Percentiles rank a stretch among this genome's conserved stretches.
Evolutionary conservation across 2,888 invertebrate genomes (phyloP).

Genomic region (Perizoma affinitatum): DNA sequence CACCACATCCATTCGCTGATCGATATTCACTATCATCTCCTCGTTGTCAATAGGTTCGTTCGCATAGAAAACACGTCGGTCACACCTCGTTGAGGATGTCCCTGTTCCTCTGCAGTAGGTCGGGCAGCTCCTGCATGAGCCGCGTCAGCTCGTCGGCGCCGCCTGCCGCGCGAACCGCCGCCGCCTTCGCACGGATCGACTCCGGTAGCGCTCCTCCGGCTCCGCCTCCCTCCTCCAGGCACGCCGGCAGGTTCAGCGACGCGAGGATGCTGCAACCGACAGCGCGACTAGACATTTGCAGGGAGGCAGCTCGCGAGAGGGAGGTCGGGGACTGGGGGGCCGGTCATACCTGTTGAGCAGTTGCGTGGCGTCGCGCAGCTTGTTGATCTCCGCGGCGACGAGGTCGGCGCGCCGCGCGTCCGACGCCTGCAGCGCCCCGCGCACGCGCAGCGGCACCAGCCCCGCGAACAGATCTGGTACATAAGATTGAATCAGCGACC

Average conservation of each 20-base stretch:
- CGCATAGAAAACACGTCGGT: background rate
- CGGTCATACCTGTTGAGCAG: conserved; percentile 90
- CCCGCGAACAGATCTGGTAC: conserved; percentile 89
- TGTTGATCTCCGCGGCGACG: conserved; percentile 92
- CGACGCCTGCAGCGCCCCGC: conserved; percentile 94
- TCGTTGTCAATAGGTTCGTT: too few species aligned
- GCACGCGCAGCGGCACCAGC: conserved; percentile 95
- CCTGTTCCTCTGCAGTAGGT: conserved; percentile 92
- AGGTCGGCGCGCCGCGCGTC: conserved; percentile 94
- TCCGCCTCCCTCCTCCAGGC: conserved; percentile 92
- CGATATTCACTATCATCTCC: too few species aligned
- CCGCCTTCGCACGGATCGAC: conserved; percentile 94
- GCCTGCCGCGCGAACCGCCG: conserved; percentile 89
- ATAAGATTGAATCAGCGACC: too few species aligned
- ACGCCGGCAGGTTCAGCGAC: conserved; percentile 98
- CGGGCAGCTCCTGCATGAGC: conserved; percentile 94
- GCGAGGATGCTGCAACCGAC: conserved; percentile 87
- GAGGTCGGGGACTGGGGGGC: background rate
- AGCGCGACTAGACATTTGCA: background rate
- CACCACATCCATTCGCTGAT: too few species aligned
- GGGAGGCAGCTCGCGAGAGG: too few species aligned
- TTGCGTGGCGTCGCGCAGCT: conserved; percentile 95
- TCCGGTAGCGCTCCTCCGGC: conserved; percentile 88
- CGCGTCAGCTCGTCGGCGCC: conserved; percentile 89
- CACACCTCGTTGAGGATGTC: conserved; percentile 95